Evolutionary conservation across 1,140 invertebrate species (phyloP).

Genomic region (Campoletis sonorensis): DNA sequence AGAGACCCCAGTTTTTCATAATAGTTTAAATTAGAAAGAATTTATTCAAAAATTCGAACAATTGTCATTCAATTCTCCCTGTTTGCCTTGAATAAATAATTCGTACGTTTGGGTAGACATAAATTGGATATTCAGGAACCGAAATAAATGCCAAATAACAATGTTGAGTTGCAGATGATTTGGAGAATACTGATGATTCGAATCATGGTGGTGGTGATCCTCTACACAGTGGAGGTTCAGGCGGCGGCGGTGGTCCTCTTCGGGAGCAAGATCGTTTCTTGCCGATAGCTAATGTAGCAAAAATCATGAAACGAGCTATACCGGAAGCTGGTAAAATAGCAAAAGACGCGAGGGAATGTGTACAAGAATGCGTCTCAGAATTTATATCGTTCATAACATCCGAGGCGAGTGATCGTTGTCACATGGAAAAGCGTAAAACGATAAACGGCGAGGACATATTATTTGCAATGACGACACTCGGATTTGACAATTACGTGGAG

Average conservation of each 20-base stretch:
- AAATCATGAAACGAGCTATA: conserved; percentile 99
- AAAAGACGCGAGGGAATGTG: conserved; percentile 99
- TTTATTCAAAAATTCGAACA: too few relatives aligned
- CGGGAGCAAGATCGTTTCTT: conserved; percentile 96
- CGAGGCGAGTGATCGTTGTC: conserved; percentile 97
- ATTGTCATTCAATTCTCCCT: too few relatives aligned
- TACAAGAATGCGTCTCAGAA: conserved; percentile 99
- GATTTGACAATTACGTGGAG: conserved; percentile 99
- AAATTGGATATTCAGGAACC: too few relatives aligned
- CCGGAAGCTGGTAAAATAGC: conserved; percentile 98
- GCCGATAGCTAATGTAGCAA: conserved; percentile 98
- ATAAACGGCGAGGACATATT: conserved; percentile 99
- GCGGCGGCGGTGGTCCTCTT: conserved; percentile 77
- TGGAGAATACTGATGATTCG: conserved; percentile 86
- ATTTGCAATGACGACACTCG: conserved; percentile 96
- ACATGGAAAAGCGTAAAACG: conserved; percentile 98
- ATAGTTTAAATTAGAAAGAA: too few relatives aligned
- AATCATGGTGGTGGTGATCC: conserved; percentile 78
- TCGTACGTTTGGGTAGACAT: too few relatives aligned
- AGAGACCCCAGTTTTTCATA: too few relatives aligned
- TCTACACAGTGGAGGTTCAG: conserved; percentile 76
- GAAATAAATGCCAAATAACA: background rate
- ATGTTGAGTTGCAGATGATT: conserved; percentile 66
- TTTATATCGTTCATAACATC: conserved; percentile 99
- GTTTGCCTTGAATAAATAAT: too few relatives aligned